A percentile compares a stretch with the other conserved stretches of the same genome.
These are phyloP conservation scores for Platygyra sinensis DNA, from an alignment of 64 coral and sea anemone species.

Conservation along the genomic window DNA sequence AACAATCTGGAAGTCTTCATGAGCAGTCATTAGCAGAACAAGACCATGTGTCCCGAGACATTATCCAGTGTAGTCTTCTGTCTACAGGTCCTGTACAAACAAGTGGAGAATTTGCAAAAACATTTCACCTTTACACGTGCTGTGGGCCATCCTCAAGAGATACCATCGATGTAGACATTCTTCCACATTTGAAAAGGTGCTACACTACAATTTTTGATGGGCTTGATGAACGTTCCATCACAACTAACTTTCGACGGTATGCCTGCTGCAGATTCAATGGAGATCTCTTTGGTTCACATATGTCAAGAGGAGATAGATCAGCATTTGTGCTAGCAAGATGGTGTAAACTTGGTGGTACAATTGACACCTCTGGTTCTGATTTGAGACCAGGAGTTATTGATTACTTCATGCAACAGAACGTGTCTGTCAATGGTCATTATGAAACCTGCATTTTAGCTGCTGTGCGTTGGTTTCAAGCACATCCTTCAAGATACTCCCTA, in stretches of 20 bases:
- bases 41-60: neutral
- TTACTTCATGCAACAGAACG: slow-evolving; percentile 59
- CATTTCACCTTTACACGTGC: too few species aligned
- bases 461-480: slow-evolving; percentile 74
- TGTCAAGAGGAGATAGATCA: slow-evolving; percentile 53
- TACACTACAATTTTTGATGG: too few species aligned
- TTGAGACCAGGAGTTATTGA: slow-evolving; percentile 69
- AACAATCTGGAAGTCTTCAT: slow-evolving; percentile 20
- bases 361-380: slow-evolving; percentile 48
- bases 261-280: slow-evolving; percentile 4
- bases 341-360: slow-evolving; percentile 44
- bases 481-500: slow-evolving; percentile 40
- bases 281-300: slow-evolving; percentile 58
- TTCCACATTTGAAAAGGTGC: too few species aligned
- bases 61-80: slow-evolving; percentile 20
- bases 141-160: too few species aligned
- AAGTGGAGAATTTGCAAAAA: too few species aligned
- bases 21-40: neutral
- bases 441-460: slow-evolving; percentile 47
- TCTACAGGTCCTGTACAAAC: neutral
- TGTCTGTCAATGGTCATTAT: slow-evolving; percentile 29
- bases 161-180: too few species aligned
- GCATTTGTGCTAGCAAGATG: slow-evolving; percentile 43
- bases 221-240: neutral
- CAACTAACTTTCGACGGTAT: slow-evolving; percentile 35